phyloP scores from a whole-genome alignment of 2,797 vertebrate genomes.

The Myripristis jacobus region DNA sequence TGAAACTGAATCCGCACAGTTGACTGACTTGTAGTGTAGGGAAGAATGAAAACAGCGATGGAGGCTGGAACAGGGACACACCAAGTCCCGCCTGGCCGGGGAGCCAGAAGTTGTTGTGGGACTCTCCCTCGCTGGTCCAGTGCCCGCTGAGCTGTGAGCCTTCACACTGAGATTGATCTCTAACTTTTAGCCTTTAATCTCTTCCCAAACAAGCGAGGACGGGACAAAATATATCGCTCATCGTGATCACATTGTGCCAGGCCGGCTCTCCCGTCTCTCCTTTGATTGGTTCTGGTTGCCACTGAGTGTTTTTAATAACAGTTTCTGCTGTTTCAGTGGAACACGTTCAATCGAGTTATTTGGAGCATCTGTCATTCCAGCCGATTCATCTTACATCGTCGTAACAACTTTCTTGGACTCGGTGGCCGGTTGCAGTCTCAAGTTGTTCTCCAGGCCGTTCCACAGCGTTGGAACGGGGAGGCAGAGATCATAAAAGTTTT shows the following conservation, averaged over 20 bases:
- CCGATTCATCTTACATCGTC: not conserved
- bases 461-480: not conserved
- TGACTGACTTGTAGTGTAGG: no score
- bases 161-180: constrained; percentile 16
- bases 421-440: constrained; percentile 7
- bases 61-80: constrained; percentile 3
- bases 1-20: no score
- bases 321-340: constrained; percentile 48
- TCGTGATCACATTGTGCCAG: constrained; percentile 44
- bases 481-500: not conserved
- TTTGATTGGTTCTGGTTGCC: constrained; percentile 14
- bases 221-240: constrained; percentile 19
- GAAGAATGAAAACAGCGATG: constrained; percentile 26
- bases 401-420: not conserved
- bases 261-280: not conserved
- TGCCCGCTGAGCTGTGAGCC: constrained; percentile 27
- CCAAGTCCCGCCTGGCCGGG: constrained; percentile 9
- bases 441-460: not conserved
- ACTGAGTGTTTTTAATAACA: constrained; percentile 30
- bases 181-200: constrained; percentile 8
- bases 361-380: not conserved
- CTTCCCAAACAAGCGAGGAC: constrained; percentile 2
- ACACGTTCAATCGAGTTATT: constrained; percentile 16
- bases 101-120: constrained; percentile 25
- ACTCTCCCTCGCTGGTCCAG: constrained; percentile 1